phyloP scores from a whole-genome alignment of 2,888 invertebrate genomes.

The Ethmia dodecea region DNA sequence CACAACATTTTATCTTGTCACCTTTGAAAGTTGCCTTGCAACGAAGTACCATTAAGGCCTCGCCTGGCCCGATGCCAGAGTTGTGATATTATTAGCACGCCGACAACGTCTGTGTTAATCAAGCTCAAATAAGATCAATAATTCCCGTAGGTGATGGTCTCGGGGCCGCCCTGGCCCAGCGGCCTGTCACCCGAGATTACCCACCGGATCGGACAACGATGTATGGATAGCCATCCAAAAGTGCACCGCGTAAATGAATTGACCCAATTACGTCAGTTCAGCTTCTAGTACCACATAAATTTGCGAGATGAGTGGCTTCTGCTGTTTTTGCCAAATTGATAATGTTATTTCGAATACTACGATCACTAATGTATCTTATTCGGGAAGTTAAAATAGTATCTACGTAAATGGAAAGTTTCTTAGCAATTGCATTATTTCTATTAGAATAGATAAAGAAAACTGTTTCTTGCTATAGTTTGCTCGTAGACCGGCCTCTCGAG shows the following conservation, averaged over 20 bases:
- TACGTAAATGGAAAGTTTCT: too few species aligned
- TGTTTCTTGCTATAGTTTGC: too few species aligned
- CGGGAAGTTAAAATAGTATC: too few species aligned
- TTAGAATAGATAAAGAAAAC: too few species aligned
- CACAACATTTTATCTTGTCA: constrained; percentile 43
- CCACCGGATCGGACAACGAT: constrained; percentile 31
- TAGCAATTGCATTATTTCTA: too few species aligned
- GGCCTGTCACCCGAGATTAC: constrained; percentile 45
- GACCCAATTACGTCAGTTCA: constrained; percentile 29
- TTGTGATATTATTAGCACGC: constrained; percentile 71
- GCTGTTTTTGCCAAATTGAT: too few species aligned
- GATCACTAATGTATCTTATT: too few species aligned
- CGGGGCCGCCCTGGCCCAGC: constrained; percentile 40
- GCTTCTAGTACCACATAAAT: constrained; percentile 24
- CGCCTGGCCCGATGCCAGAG: constrained; percentile 70
- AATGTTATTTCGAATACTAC: too few species aligned
- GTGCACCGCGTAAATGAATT: constrained; percentile 27
- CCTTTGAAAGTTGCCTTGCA: constrained; percentile 69
- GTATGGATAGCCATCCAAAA: constrained; percentile 23
- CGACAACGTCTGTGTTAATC: constrained; percentile 73
- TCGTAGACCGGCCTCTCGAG: too few species aligned
- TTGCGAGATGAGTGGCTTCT: constrained; percentile 2
- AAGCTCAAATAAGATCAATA: constrained; percentile 77
- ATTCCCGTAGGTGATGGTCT: constrained; percentile 65
- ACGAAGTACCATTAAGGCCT: constrained; percentile 74